Evolutionary conservation across 2,113 vertebrate species (phyloP).

Genomic region (Oceanodroma tethys): DNA sequence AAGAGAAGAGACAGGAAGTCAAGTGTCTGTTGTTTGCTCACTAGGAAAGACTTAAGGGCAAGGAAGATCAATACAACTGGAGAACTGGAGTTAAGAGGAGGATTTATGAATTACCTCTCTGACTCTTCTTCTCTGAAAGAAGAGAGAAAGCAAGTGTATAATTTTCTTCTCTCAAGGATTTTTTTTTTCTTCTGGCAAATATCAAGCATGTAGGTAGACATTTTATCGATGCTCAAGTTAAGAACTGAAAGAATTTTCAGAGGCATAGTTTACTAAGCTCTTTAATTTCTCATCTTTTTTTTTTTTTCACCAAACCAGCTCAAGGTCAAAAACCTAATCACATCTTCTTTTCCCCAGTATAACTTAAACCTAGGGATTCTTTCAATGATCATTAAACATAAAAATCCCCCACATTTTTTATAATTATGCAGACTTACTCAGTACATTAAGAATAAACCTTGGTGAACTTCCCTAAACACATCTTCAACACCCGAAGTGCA

Average conservation of each 20-base stretch:
- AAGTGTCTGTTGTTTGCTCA: constrained; percentile 18
- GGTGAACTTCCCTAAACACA: not conserved
- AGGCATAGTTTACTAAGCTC: not conserved
- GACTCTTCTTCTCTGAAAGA: not conserved
- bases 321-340: not conserved
- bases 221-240: not conserved
- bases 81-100: not conserved
- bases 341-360: not conserved
- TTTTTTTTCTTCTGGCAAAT: not conserved
- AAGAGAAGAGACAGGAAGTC: not conserved
- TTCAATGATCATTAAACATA: not conserved
- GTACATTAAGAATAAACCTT: not conserved
- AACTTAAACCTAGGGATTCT: not conserved
- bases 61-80: constrained; percentile 12
- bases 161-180: not conserved
- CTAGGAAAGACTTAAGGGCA: not conserved
- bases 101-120: constrained; percentile 44
- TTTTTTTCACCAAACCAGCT: not conserved
- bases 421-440: not conserved
- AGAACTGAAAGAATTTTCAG: not conserved
- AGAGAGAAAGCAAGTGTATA: not conserved
- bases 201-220: not conserved
- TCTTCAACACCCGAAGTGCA: not conserved
- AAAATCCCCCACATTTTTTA: not conserved
- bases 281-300: not conserved